Evolutionary conservation across 2,888 invertebrate genomes (phyloP), one percentile per base, ranked within the genome.

Genomic region (Didymodactylos carnosus): DNA sequence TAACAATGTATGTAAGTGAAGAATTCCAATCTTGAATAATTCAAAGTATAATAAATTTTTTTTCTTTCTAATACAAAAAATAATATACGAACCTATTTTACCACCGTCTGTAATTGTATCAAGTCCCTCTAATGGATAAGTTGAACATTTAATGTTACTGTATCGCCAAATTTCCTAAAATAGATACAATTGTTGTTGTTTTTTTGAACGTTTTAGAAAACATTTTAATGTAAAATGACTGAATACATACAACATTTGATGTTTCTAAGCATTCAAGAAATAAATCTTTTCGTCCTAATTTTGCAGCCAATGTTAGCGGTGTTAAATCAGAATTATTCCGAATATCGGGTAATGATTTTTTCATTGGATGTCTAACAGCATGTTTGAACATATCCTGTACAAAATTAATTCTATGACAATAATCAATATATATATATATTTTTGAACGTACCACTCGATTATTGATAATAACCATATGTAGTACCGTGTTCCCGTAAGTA

Each of bases 401-500:
- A 62, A 72, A 39, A 16, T 29, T 14, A 29, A 2, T 27, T 11
- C 43, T 73, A 19, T 27, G 27, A 72, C 4, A 39, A 62, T 29
- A 35, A 35, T 39, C 25, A 10, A n/a, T 25, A 14, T 19, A 73
- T n/a, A 49, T 35, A 23, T 16, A 72, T 39, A 10, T 19, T 27
- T 46, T n/a, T 39, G n/a, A 27, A 80, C 85, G 84, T 84, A 94
- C 94, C 86, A 93, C 85, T 84, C 95, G 94, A 84, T 97, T 94
- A 81, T 92, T 90, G 76, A 98, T 94, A 49, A 98, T 97, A 46
- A 97, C 93, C 94, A 98, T 95, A 82, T 98, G 98, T n/a, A 98
- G 86, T 77, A 95, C 92, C 88, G 94, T 95, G 82, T 98, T 98
- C 16, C 98, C 98, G 80, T 94, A 95, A 0, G 91, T 88, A 83